Conservation (phyloP, 2,888 invertebrate species). For the Mellilla xanthometata region DNA sequence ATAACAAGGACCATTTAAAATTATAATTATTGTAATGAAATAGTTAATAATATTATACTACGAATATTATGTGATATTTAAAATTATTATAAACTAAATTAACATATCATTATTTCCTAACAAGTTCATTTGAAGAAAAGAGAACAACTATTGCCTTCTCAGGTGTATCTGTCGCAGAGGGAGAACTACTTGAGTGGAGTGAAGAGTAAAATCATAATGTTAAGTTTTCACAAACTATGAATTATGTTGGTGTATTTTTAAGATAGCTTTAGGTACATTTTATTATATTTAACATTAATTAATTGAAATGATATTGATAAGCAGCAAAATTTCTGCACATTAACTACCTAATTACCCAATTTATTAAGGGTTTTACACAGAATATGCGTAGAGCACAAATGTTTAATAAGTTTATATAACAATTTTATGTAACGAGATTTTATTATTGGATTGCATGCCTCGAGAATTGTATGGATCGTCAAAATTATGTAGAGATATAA, state of each 20-base stretch:
- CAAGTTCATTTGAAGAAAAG: constrained; percentile 38
- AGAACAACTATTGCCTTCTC: not conserved
- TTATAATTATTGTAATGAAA: constrained; percentile 55
- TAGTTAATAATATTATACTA: constrained; percentile 62
- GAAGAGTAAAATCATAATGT: constrained; percentile 5
- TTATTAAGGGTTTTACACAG: constrained; percentile 9
- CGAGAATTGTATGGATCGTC: constrained; percentile 47
- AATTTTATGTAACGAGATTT: constrained; percentile 24
- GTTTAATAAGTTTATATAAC: constrained; percentile 18
- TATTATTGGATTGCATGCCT: constrained; percentile 54
- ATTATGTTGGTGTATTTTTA: constrained; percentile 17
- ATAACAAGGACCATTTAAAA: constrained; percentile 68
- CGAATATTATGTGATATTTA: constrained; percentile 80
- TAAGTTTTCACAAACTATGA: constrained; percentile 3
- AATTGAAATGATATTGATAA: constrained; percentile 8
- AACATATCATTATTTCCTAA: constrained; percentile 78
- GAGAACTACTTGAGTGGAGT: too few relatives aligned
- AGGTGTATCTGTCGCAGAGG: too few relatives aligned
- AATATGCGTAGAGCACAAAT: constrained; percentile 46
- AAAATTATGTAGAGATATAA: constrained; percentile 53
- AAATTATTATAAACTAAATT: constrained; percentile 58
- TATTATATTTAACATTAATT: constrained; percentile 11
- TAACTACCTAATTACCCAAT: constrained; percentile 4
- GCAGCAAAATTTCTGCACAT: constrained; percentile 28
- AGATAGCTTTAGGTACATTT: constrained; percentile 10